Percentiles rank a stretch among this genome's conserved stretches.
These are phyloP conservation scores for Thaumatotibia leucotreta DNA, from an alignment of 1,140 invertebrate species.

Conservation along the genomic window DNA sequence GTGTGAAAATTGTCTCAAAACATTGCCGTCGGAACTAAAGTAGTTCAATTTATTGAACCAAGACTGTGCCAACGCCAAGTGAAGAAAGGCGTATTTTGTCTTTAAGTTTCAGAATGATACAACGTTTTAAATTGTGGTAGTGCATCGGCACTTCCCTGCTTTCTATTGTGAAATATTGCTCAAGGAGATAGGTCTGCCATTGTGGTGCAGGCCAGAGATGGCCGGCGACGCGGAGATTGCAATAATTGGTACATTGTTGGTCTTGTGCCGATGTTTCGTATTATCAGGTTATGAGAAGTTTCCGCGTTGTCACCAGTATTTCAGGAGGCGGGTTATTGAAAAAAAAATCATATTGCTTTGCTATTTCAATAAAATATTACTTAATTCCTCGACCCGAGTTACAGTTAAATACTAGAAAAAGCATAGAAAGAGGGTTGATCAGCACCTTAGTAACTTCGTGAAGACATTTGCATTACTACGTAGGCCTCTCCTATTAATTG, in stretches of 20 bases:
- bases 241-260: conserved; percentile 10
- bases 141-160: conserved; percentile 10
- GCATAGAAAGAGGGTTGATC: too few relatives aligned
- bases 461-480: too few relatives aligned
- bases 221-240: neutral
- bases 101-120: neutral
- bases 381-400: too few relatives aligned
- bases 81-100: neutral
- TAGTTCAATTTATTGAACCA: conserved; percentile 13
- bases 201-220: neutral
- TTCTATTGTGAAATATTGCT: conserved; percentile 10
- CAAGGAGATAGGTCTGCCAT: conserved; percentile 2
- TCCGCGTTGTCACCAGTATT: neutral
- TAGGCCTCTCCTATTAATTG: too few relatives aligned
- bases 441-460: too few relatives aligned
- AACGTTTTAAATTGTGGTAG: neutral
- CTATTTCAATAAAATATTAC: too few relatives aligned
- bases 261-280: neutral
- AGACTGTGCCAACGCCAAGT: neutral
- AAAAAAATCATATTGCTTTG: neutral
- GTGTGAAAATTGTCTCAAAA: conserved; percentile 13
- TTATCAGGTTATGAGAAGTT: neutral
- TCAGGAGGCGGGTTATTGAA: neutral
- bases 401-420: too few relatives aligned
- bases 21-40: neutral